Evolutionary conservation across 1,140 invertebrate genomes (phyloP).

Genomic region (Drosophila nasuta): DNA sequence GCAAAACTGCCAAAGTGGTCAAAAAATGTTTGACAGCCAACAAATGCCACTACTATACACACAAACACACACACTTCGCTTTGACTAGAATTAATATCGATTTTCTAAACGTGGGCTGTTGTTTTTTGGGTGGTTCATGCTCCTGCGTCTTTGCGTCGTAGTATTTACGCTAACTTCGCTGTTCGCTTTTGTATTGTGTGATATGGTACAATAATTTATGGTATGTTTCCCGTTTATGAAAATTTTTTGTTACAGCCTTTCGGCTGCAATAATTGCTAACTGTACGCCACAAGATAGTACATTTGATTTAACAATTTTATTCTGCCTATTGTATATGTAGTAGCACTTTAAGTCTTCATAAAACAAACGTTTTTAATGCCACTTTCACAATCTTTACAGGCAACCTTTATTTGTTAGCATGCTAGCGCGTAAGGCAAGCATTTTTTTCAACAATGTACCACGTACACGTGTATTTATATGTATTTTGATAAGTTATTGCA

Average conservation of each 20-base stretch:
- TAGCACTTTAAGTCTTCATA: constrained; percentile 25
- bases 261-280: constrained; percentile 65
- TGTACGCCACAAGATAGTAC: constrained; percentile 73
- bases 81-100: constrained; percentile 63
- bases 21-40: constrained; percentile 20
- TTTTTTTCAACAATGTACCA: constrained; percentile 18
- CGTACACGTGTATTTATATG: constrained; percentile 12
- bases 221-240: constrained; percentile 26
- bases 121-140: constrained; percentile 31
- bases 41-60: constrained; percentile 9
- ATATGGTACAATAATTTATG: constrained; percentile 23
- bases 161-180: constrained; percentile 20
- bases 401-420: not conserved
- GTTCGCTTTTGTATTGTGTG: constrained; percentile 6
- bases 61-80: constrained; percentile 23
- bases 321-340: constrained; percentile 55
- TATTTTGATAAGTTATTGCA: constrained; percentile 23
- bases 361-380: constrained; percentile 15
- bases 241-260: constrained; percentile 50
- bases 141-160: constrained; percentile 11
- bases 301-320: constrained; percentile 61
- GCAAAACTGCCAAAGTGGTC: constrained; percentile 7
- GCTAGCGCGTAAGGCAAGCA: constrained; percentile 13
- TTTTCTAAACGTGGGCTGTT: constrained; percentile 48
- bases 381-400: constrained; percentile 42